Base-by-base conservation (phyloP, 2,113 vertebrate species). In the Bostrychus sinensis region DNA sequence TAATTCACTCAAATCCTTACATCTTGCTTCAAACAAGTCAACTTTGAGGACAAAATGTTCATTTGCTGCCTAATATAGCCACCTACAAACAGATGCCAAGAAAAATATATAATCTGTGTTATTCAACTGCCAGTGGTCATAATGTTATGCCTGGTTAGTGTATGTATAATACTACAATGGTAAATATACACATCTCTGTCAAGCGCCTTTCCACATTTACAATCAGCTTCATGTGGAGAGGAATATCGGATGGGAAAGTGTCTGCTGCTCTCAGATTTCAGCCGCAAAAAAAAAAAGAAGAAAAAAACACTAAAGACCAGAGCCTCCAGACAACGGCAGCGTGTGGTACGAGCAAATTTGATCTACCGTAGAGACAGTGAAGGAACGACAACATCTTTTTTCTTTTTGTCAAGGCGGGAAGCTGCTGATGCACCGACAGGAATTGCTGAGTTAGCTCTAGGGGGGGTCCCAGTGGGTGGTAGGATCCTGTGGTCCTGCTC, bases 401-500 rank as follows among this genome's bases (percentile, higher is more conserved):
- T 30, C 43, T 53, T 43, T 22, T 66, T 43, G 26, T 66, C 2
- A 10, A 55, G 61, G 46, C 53, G 7, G 54, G 61, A 42, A 78
- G 61, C 75, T 72, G 74, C 80, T 83, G 85, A 88, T 68, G 59
- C 75, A 61, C 58, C 43, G 59, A 56, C 58, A 59, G 26, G 48
- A 67, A 50, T 57, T 70, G 80, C 77, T 70, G 72, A 85, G 67
- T 61, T 12, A 72, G 72, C 78, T 60, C 46, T 43, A n/a, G 16
- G 48, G 4, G 45, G 67, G 66, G 39, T 65, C 72, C 55, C 54
- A 19, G 22, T 66, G 79, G 80, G 75, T 34, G 68, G 60, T 38
- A 59, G 72, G 74, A 57, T 83, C 69, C 62, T 30, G 62, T 48
- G 19, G 63, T 56, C 39, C 41, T 66, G 82, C 30, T 72, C 61